Conservation (phyloP, 2,113 vertebrate species). For the Chrysochloris asiatica region DNA sequence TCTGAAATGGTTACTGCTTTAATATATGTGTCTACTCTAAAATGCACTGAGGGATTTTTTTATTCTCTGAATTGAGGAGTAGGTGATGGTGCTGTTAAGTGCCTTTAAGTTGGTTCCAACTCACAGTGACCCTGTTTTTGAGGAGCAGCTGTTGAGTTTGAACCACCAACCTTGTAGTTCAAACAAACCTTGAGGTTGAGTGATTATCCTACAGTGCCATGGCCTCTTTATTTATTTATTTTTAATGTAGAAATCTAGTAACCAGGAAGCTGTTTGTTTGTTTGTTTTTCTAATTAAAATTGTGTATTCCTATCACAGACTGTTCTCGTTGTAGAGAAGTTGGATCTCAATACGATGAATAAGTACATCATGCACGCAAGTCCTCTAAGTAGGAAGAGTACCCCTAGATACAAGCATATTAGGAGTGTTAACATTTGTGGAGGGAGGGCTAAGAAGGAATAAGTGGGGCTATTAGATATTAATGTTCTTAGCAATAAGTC, state of each 20-base stretch:
- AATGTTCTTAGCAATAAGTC: not conserved
- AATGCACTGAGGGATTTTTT: not conserved
- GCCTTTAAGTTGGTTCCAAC: too few relatives aligned
- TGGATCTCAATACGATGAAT: not conserved
- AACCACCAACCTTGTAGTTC: too few relatives aligned
- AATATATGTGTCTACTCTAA: not conserved
- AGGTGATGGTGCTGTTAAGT: too few relatives aligned
- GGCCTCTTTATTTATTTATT: not conserved
- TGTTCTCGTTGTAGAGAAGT: not conserved
- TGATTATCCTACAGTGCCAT: too few relatives aligned
- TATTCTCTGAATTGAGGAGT: slow-evolving; percentile 7
- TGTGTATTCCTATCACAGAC: not conserved
- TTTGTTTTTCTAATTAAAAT: slow-evolving; percentile 22
- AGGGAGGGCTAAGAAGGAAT: not conserved
- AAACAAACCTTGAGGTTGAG: too few relatives aligned
- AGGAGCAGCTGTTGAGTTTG: too few relatives aligned
- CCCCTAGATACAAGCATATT: not conserved
- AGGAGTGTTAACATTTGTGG: not conserved
- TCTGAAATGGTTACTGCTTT: not conserved
- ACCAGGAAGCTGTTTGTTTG: not conserved
- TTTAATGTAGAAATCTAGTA: slow-evolving; percentile 2
- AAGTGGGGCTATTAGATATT: not conserved
- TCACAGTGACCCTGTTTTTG: too few relatives aligned
- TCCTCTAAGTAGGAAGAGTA: not conserved
- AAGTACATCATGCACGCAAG: not conserved